phyloP scores from a whole-genome alignment of 1,140 invertebrate genomes.

The Pemphigus obesinymphae region DNA sequence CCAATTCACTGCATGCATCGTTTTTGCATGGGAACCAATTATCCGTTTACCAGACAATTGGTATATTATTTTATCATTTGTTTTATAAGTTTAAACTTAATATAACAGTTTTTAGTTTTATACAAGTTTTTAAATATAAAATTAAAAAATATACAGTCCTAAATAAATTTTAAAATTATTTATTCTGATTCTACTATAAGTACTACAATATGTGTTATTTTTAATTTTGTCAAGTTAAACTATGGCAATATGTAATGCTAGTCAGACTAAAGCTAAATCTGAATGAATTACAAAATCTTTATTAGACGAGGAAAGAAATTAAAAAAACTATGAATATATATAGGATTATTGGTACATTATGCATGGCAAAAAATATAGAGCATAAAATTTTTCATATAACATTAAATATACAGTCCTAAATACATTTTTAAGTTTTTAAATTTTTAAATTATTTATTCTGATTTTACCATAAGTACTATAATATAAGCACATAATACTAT shows the following conservation, averaged over 20 bases:
- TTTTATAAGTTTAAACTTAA: too few species aligned
- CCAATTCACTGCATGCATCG: too few species aligned
- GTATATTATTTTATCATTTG: too few species aligned
- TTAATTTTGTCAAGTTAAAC: slow-evolving; percentile 5
- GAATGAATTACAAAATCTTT: not conserved
- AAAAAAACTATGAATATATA: not conserved
- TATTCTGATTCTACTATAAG: not conserved
- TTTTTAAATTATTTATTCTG: too few species aligned
- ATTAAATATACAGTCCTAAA: too few species aligned
- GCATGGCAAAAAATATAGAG: too few species aligned
- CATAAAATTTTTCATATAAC: too few species aligned
- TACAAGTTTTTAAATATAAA: not conserved
- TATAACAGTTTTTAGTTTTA: too few species aligned
- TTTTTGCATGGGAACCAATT: too few species aligned
- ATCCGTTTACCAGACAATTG: too few species aligned
- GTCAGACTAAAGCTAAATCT: slow-evolving; percentile 6
- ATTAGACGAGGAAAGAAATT: not conserved
- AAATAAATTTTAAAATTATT: not conserved
- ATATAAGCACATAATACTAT: not conserved
- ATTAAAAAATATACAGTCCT: not conserved
- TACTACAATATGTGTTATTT: not conserved
- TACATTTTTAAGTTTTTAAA: too few species aligned
- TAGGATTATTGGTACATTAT: too few species aligned
- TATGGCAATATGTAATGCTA: not conserved
- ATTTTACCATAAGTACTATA: not conserved